Base-by-base conservation (phyloP, 2,888 invertebrate genomes). In the Eristalis tenax region DNA sequence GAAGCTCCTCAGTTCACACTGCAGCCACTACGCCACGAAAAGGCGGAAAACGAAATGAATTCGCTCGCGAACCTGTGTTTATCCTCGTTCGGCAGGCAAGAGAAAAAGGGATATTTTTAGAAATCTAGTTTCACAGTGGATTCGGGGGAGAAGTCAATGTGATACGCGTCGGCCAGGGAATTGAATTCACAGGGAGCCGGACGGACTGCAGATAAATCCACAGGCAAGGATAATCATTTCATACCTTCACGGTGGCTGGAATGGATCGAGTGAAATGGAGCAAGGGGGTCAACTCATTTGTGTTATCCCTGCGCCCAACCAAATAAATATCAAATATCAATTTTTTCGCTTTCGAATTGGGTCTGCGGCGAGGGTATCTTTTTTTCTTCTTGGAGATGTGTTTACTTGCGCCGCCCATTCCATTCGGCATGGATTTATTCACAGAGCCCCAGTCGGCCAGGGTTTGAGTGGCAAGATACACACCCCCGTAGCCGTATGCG, bases 301-400 rank as follows among this genome's bases (percentile, higher is more conserved):
- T 50, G 81, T 65, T 70, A 70, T 75, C 76, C 69, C 59, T 50
- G 59, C 26, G 59, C 59, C 8, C 23, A 10, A 26, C 59, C 59
- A 59, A 50, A 50, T 38, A 65, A 80, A 82, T 71, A 76, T 76
- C 56, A 65, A 76, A 81, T 65, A 70, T 63, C 40, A 18, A 64
- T 56, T 75, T 81, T 40, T 59, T 4, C 43, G 4, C 43, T 15
- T 38, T 26, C 28, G 4, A 22, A 23, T 15, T 23, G 22, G 26
- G 26, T 28, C 59, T 26, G 32, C 32, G 26, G 13, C 8, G 50
- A 50, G 50, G 0, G 38, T 10, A 22, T 56, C n/a, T 22, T 56
- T 59, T 26, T 59, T 59, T 26, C 26, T 8, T 4, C 59, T 26
- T 32, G 32, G 10, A 28, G 28, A 28, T 28, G 11, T 11, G 59